Conservation (phyloP, 2,113 vertebrate genomes). For the Oreotrochilus melanogaster region DNA sequence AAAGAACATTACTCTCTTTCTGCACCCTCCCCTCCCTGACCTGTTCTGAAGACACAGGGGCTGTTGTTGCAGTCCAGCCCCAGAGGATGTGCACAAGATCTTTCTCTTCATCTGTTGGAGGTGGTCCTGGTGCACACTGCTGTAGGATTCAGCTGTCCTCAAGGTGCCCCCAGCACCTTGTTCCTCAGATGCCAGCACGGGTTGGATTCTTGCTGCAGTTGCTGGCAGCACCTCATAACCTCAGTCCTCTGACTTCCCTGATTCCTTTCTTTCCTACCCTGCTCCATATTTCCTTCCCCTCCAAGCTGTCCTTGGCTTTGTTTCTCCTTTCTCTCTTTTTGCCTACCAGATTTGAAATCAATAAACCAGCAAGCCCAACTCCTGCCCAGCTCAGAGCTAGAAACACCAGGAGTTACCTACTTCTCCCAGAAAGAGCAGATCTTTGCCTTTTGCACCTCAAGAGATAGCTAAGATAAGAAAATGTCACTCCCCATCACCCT, state of each 20-base stretch:
- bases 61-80: not conserved
- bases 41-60: not conserved
- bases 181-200: not conserved
- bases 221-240: not conserved
- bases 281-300: not conserved
- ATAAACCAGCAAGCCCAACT: not conserved
- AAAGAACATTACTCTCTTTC: not conserved
- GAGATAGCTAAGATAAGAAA: not conserved
- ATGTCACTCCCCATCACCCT: not conserved
- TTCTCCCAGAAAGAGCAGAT: not conserved
- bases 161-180: fast-evolving
- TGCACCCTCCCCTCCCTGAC: not conserved
- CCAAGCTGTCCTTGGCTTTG: not conserved
- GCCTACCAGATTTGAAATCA: not conserved
- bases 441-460: not conserved
- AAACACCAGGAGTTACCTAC: not conserved
- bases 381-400: not conserved
- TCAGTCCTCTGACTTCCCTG: not conserved
- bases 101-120: not conserved
- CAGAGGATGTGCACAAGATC: fast-evolving
- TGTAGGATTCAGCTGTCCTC: not conserved
- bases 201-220: not conserved
- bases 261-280: not conserved
- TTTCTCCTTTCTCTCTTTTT: not conserved
- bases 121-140: not conserved